Evolutionary conservation across 2,888 invertebrate species (phyloP), one percentile per base, ranked within the genome.

Genomic region (Fabriciana adippe): DNA sequence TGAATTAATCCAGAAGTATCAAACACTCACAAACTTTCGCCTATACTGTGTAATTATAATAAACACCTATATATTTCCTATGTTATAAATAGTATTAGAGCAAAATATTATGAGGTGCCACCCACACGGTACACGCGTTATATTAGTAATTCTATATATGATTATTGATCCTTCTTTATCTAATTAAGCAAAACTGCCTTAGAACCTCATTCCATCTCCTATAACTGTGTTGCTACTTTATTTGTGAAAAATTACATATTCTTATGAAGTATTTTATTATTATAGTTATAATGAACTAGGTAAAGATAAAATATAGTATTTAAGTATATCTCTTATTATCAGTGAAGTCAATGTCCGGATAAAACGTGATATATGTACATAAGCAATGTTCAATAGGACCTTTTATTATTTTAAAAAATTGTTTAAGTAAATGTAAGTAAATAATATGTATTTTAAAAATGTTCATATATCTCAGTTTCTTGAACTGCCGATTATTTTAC

Each of bases 111-210:
- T n/a, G 21, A 26, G 35, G 13, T 51, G 50, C 35, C 15, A 50
- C 55, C 54, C 35, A 31, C 47, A 3, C 35, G 3, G 47, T 55
- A 35, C 13, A n/a, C 35, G 35, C 16, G 3, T 56, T 63, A 35
- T 64, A 47, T 57, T 31, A 54, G 48, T 53, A 59, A 59, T 50
- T 65, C 31, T 59, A 51, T 63, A 51, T 63, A 53, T 64, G 57
- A 50, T 55, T 68, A 69, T 73, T 64, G 69, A 69, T 71, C 64
- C 68, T 57, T 60, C 59, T 64, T 69, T 59, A 69, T 72, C 68
- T 65, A 73, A 67, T 69, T 73, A 73, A 69, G 61, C 48, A 57
- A 55, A 51, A 18, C 55, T 50, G 56, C 51, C 50, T 60, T 15
- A 13, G 54, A 59, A 16, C 60, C n/a, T 41, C 53, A 47, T 60